These are phyloP conservation scores for Malurus cyaneus DNA, from an alignment of 2,113 vertebrate genomes.

Conservation along the genomic window DNA sequence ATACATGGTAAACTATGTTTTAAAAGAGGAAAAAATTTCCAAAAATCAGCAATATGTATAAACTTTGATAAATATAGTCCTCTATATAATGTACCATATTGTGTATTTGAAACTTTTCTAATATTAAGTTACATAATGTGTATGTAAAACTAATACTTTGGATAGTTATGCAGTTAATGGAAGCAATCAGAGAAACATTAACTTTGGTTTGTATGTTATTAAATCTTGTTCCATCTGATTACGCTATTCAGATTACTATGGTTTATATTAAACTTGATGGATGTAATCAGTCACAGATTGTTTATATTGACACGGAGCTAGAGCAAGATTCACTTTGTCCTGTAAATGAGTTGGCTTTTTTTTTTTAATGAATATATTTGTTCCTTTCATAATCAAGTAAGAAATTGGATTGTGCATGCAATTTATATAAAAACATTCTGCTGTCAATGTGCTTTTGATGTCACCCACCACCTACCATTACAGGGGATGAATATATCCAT, in stretches of 20 bases:
- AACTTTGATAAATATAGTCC: neutral
- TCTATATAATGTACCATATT: neutral
- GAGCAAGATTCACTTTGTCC: neutral
- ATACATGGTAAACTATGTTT: neutral
- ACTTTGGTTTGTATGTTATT: conserved; percentile 32
- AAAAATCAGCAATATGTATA: neutral
- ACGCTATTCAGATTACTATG: conserved; percentile 21
- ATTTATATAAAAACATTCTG: neutral
- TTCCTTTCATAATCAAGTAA: conserved; percentile 11
- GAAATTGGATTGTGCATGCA: neutral
- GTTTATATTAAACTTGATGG: conserved; percentile 50
- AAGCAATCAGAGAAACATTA: conserved; percentile 29
- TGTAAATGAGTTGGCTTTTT: neutral
- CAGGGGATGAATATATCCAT: neutral
- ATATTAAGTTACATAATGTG: neutral
- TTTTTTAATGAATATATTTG: conserved; percentile 8
- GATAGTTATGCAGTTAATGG: conserved; percentile 23
- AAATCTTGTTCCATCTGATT: conserved; percentile 44
- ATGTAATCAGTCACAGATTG: conserved; percentile 32
- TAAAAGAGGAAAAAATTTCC: neutral
- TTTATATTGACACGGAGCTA: conserved; percentile 8
- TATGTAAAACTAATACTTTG: conserved; percentile 6
- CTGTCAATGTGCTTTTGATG: neutral
- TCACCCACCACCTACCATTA: neutral
- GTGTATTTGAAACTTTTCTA: neutral